Base-by-base conservation (phyloP, 2,888 invertebrate genomes). In the Phyllotreta cruciferae region DNA sequence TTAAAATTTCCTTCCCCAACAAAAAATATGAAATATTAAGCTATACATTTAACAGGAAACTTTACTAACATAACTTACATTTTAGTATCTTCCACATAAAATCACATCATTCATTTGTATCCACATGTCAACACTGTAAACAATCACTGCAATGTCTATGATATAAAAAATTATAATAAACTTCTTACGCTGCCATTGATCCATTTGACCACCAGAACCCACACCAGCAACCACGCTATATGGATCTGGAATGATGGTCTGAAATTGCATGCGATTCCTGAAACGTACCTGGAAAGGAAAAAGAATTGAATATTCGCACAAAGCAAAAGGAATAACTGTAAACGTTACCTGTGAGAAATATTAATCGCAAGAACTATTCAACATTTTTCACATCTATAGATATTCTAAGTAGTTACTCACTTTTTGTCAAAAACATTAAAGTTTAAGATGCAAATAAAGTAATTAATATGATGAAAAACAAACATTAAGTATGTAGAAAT, bases 11-110 rank as follows among this genome's bases (percentile, higher is more conserved):
- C 53, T 50, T 50, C 45, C 9, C 64, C n/a, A n/a, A n/a, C n/a
- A n/a, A n/a, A n/a, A n/a, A n/a, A n/a, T n/a, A n/a, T n/a, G n/a
- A n/a, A n/a, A n/a, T n/a, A n/a, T n/a, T 65, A 65, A 53, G 34
- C 63, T 66, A 63, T 7, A n/a, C 38, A 54, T 50, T 61, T 61
- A 66, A 61, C 56, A 66, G 54, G 61, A 63, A 66, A 63, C 63
- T 55, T 63, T 57, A 63, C 63, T 61, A 58, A 61, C 49, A 49
- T 14, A 61, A 61, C 49, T 55, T 39, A 55, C 50, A 13, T 61
- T 58, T 58, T 58, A 58, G 58, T 58, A 58, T 44, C 58, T 42
- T 52, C 52, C 58, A n/a, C n/a, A n/a, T n/a, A n/a, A n/a, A n/a
- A n/a, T n/a, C n/a, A n/a, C n/a, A n/a, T n/a, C n/a, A n/a, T n/a